Base-by-base conservation (phyloP, 1,140 invertebrate genomes). In the Diuraphis noxia region DNA sequence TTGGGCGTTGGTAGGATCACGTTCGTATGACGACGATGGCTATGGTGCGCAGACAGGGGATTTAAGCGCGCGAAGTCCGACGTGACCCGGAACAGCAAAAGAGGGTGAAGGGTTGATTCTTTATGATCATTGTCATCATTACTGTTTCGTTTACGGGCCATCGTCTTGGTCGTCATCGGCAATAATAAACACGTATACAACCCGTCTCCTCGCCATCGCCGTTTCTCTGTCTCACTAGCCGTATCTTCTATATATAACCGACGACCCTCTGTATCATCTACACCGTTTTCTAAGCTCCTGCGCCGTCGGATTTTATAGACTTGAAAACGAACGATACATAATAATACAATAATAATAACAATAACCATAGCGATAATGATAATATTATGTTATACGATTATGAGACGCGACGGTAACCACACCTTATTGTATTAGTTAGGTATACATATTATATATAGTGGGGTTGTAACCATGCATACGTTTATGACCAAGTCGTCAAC, bases 41-140 rank as follows among this genome's bases (percentile, higher is more conserved):
- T 46, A n/a, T 23, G 25, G 30, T 40, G 36, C 21, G 19, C 8
- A 81, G 21, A 43, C 46, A 43, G 25, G 30, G 40, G 82, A 46
- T 72, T 72, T 72, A n/a, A 30, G 56, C 1, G 56, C n/a, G 41
- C 40, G 4, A 43, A 17, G 40, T 43, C 41, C 82, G 82, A 43
- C 41, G 82, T 84, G 41, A 84, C 82, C 25, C 13, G 17, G 30
- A 13, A 34, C 4, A 41, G 40, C 41, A 41, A 84, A 17, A 17
- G 82, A 46, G 25, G 25, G 36, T 13, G 38, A 41, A 52, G 49
- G 88, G 38, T 41, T 77, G 87, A 88, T 89, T 89, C 88, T 89
- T 79, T 89, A 89, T 89, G 63, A 79, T 79, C 79, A 89, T 89
- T 89, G 88, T 79, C 88, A 41, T 79, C 56, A n/a, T 89, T 79